Base-by-base conservation (phyloP, 2,888 invertebrate species). In the Anodontia alba region DNA sequence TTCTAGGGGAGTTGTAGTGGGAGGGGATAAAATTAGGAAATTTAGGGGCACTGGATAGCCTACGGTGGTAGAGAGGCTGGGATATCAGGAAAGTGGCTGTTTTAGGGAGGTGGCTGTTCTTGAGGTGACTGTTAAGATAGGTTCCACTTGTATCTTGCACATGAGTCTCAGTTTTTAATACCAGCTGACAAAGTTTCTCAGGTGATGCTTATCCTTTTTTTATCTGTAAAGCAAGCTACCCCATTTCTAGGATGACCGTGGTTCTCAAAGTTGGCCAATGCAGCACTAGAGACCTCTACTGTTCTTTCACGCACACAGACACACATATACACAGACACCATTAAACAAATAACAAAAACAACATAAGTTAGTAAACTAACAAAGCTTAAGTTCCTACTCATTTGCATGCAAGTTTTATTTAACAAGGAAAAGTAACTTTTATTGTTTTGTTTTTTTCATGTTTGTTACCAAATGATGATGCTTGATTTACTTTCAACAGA, bases 241-340 rank as follows among this genome's bases (percentile, higher is more conserved):
- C 62, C 17, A 17, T 62, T 33, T 33, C 38, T 5, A 69, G 46
- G 42, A 7, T 5, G 5, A 36, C 12, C 1, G 5, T 54, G 72
- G 81, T 84, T 84, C 84, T 84, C 84, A 84, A 84, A 81, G 84
- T 81, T 84, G 81, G 84, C 76, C 84, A 81, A 76, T 81, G 84
- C 83, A 78, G 20, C 76, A 67, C 73, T 75, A 46, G 76, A 79
- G 82, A 76, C 78, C 82, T 80, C 80, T 76, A 76, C 80, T 76
- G 76, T 75, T 70, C 73, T 57, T 69, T 67, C 76, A 75, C 73
- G 76, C 76, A 76, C 72, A 43, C 29, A 78, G 46, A 70, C 76
- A 83, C 76, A 71, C 66, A 49, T 66, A 72, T 49, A 71, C 31
- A 54, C 26, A 75, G 70, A 62, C 73, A 33, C 42, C 26, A 38